These are phyloP conservation scores for Apostichopus californicus DNA, from an alignment of 35 echinoderm and acorn worm species.

Conservation along the genomic window DNA sequence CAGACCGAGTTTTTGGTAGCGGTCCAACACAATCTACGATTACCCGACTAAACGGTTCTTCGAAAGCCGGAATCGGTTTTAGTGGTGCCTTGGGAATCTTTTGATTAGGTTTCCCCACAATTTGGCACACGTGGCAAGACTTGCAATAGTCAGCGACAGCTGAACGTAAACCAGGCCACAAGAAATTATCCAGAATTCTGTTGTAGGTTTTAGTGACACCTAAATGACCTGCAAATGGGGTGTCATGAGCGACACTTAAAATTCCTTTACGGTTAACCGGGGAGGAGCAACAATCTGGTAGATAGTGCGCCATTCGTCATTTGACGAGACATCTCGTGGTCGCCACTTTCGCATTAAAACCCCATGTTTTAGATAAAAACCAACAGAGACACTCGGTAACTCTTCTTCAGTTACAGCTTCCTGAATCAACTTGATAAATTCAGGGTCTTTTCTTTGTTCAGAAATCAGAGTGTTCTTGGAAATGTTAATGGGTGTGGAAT, in stretches of 20 bases:
- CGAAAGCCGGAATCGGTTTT: constrained; percentile 83
- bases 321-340: constrained; percentile 43
- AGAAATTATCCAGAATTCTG: constrained; percentile 63
- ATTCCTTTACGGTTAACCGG: constrained; percentile 45
- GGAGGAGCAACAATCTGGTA: constrained; percentile 66
- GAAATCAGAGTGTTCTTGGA: not conserved
- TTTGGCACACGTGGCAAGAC: constrained; percentile 70
- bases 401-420: not conserved
- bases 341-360: constrained; percentile 76
- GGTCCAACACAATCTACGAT: constrained; percentile 78
- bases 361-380: constrained; percentile 54
- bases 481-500: not conserved
- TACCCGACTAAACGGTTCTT: constrained; percentile 78
- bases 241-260: constrained; percentile 66
- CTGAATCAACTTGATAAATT: not conserved
- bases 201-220: constrained; percentile 63
- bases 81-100: constrained; percentile 69
- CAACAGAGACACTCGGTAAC: constrained; percentile 6
- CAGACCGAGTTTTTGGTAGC: constrained; percentile 68
- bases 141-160: constrained; percentile 60
- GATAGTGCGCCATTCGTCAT: constrained; percentile 53
- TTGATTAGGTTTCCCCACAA: constrained; percentile 83
- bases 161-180: constrained; percentile 53
- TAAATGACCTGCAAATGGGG: constrained; percentile 61
- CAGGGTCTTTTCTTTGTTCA: constrained; percentile 9